Percentiles rank a stretch among this genome's conserved stretches.
Evolutionary conservation across 2,888 invertebrate genomes (phyloP).

Genomic region (Agrochola lychnidis): DNA sequence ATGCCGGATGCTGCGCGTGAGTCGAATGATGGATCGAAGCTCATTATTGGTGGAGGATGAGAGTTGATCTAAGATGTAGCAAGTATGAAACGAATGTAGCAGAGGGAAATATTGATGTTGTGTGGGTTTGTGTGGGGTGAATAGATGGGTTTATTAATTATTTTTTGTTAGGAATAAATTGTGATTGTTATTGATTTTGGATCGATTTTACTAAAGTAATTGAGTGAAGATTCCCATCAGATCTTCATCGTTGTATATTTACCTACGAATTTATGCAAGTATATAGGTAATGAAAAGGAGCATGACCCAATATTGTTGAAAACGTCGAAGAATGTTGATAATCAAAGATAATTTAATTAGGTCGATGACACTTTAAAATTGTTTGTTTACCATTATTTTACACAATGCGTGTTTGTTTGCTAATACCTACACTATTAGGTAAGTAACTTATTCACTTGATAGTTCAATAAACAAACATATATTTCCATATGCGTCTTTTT

Average conservation of each 20-base stretch:
- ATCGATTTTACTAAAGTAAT: not conserved
- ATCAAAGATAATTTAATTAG: conserved; percentile 36
- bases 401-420: conserved; percentile 8
- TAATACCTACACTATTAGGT: not conserved
- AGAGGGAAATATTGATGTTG: not conserved
- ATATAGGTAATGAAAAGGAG: not conserved
- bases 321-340: not conserved
- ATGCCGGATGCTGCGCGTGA: conserved; percentile 56
- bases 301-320: not conserved
- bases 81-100: not conserved
- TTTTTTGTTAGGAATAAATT: not conserved
- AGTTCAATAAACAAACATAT: not conserved
- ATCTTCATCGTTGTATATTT: not conserved
- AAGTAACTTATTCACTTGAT: not conserved
- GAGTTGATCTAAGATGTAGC: conserved; percentile 18
- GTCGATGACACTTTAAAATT: conserved; percentile 15
- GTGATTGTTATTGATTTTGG: not conserved
- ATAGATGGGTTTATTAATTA: not conserved
- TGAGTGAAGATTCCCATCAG: not conserved
- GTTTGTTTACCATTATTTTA: conserved; percentile 15
- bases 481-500: not conserved
- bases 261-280: not conserved
- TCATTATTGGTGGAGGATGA: conserved; percentile 51
- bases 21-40: conserved; percentile 53
- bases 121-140: not conserved